Conservation (phyloP, 2,888 invertebrate species). For the Drosophila flavopinicola region DNA sequence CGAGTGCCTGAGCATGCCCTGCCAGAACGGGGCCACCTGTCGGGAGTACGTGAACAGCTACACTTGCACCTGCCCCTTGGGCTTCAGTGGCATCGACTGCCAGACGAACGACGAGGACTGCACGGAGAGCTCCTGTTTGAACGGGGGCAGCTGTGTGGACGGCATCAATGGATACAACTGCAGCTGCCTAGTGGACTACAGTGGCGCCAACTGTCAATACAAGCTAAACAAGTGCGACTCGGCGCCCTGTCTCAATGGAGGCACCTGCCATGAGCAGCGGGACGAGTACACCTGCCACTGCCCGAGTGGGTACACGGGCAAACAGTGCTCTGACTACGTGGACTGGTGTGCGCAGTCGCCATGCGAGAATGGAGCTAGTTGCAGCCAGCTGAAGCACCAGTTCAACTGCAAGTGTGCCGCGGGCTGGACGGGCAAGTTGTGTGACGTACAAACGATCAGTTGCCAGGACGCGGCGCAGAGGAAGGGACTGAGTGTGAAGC, state of each 20-base stretch:
- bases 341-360: conserved; percentile 96
- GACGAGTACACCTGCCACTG: conserved; percentile 96
- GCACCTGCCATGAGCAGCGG: conserved; percentile 93
- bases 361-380: conserved; percentile 95
- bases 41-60: conserved; percentile 97
- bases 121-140: conserved; percentile 96
- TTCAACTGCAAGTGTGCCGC: conserved; percentile 94
- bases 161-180: conserved; percentile 97
- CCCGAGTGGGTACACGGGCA: conserved; percentile 94
- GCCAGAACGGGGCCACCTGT: conserved; percentile 96
- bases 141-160: conserved; percentile 95
- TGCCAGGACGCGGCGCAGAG: conserved; percentile 93
- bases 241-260: conserved; percentile 95
- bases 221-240: conserved; percentile 97
- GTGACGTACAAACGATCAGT: conserved; percentile 97
- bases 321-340: conserved; percentile 92
- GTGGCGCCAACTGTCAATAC: conserved; percentile 97
- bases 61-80: conserved; percentile 94
- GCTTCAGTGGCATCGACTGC: conserved; percentile 97
- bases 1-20: conserved; percentile 94
- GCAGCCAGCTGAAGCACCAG: conserved; percentile 92
- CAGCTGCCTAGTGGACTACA: conserved; percentile 94
- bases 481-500: conserved; percentile 90
- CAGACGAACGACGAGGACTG: conserved; percentile 98
- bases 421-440: conserved; percentile 96